phyloP scores from a whole-genome alignment of 2,113 vertebrate genomes.

The Serinus canaria region DNA sequence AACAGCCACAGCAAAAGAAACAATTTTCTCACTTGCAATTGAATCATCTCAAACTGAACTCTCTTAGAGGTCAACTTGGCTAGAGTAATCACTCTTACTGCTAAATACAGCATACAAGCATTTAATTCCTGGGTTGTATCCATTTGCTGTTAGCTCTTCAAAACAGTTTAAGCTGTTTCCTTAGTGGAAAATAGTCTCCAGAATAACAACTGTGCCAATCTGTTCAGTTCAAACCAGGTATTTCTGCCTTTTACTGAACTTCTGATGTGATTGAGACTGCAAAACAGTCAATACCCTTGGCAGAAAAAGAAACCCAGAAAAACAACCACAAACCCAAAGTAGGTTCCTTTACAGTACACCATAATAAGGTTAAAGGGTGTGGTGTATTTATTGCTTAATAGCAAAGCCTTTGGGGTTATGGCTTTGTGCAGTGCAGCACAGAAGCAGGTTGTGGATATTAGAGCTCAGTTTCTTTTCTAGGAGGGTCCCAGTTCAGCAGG shows the following conservation, averaged over 20 bases:
- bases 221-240: neutral
- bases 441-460: neutral
- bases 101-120: neutral
- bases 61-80: conserved; percentile 1
- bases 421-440: neutral
- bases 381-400: neutral
- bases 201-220: neutral
- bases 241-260: neutral
- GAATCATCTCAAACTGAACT: neutral
- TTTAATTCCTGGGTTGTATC: neutral
- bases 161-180: neutral
- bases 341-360: neutral
- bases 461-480: neutral
- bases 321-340: neutral
- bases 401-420: neutral
- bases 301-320: neutral
- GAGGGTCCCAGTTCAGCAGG: neutral
- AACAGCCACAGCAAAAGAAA: neutral
- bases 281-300: neutral
- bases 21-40: neutral
- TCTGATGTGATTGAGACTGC: neutral
- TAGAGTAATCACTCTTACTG: neutral
- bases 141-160: neutral
- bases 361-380: neutral
- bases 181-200: neutral